Percentiles rank a stretch among this genome's conserved stretches.
Conservation (phyloP, 2,888 invertebrate genomes). For the Liposcelis brunnea region DNA sequence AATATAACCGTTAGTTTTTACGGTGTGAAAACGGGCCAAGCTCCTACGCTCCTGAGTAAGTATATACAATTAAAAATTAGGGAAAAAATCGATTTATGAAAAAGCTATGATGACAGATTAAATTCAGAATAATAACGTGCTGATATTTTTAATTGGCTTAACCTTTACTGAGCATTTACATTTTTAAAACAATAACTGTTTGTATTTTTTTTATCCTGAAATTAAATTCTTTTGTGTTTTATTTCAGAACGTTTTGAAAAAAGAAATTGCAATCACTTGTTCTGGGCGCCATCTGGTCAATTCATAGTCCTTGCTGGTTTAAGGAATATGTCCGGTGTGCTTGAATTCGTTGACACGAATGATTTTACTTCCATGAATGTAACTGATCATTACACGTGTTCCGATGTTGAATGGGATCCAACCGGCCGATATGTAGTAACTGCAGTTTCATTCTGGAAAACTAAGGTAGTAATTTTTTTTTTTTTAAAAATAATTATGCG, state of each 20-base stretch:
- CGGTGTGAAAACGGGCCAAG: conserved; percentile 76
- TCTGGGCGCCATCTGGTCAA: conserved; percentile 93
- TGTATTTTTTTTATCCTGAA: too few species aligned
- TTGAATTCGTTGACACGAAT: conserved; percentile 90
- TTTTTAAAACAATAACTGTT: too few species aligned
- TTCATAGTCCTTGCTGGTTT: conserved; percentile 87
- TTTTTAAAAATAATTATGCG: too few species aligned
- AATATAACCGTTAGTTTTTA: conserved; percentile 84
- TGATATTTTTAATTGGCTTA: too few species aligned
- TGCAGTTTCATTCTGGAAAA: conserved; percentile 88
- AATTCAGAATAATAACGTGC: too few species aligned
- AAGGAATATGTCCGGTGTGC: conserved; percentile 61
- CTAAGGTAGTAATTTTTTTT: conserved; percentile 63
- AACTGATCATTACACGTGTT: conserved; percentile 83
- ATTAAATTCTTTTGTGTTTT: too few species aligned
- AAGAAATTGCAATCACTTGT: conserved; percentile 65
- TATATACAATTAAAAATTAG: too few species aligned
- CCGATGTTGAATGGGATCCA: conserved; percentile 98
- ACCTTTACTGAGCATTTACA: too few species aligned
- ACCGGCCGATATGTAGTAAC: conserved; percentile 95
- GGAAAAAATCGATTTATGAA: too few species aligned
- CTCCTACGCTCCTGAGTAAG: conserved; percentile 73
- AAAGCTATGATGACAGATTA: too few species aligned
- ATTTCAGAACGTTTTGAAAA: conserved; percentile 45
- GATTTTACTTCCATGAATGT: conserved; percentile 92